Evolutionary conservation across 1,140 invertebrate genomes (phyloP), one percentile per base, ranked within the genome.

Genomic region (Drosophila sturtevanti): DNA sequence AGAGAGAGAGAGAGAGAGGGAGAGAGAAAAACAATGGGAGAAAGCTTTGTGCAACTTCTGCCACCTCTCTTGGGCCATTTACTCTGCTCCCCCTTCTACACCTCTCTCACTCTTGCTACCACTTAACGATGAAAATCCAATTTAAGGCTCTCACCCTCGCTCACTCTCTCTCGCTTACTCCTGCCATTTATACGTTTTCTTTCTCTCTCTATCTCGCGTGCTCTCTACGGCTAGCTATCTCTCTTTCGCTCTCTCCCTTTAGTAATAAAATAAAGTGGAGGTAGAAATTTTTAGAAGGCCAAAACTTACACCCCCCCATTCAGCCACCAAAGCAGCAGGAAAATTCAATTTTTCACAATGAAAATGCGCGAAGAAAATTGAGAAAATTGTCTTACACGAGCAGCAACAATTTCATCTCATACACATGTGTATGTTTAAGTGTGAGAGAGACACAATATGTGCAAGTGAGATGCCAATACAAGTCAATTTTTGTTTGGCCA

Each of bases 241-340:
- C 27, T 27, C n/a, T 16, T 34, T 18, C 44, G 48, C 54, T 63
- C 55, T 69, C 76, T 78, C 72, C 41, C 41, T 48, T 21, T 72
- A 79, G 81, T 91, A 91, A 91, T 91, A 91, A 91, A 91, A 91
- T 91, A 91, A 91, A 91, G 90, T 91, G 89, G 60, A 62, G 22
- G 60, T 56, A 56, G 54, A 56, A 51, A 62, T 41, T 62, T 62
- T 62, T 62, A 62, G 60, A 44, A 62, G 60, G 60, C 60, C 18
- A 62, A 62, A 51, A 62, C 38, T 22, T 44, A 11, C n/a, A 11
- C 31, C 44, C 24, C 68, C 69, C 82, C 66, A 87, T 72, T 74
- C 72, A 72, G 4, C 16, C 41, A 2, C 2, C 41, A 48, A 4
- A 14, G 16, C 7, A 14, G 9, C 41, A 44, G 41, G 41, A 48